Base-by-base conservation (phyloP, 2,797 vertebrate species). In the Artibeus lituratus region DNA sequence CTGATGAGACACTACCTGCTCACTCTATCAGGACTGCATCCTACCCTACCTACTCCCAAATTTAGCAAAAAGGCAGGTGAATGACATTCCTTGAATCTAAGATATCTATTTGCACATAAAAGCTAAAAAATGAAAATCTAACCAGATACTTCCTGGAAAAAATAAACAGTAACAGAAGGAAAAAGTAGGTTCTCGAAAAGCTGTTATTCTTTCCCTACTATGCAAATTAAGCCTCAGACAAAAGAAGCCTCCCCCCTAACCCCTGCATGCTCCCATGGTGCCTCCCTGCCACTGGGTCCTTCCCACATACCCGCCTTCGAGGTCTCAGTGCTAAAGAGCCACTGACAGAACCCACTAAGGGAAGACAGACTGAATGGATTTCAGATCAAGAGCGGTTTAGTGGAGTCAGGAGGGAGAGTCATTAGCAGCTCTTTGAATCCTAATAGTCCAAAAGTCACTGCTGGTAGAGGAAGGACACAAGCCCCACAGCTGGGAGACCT, bases 41-140 rank as follows among this genome's bases (percentile, higher is more conserved):
- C 51, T 3, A 80, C 32, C 39, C 32, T 22, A 35, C 29, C 5
- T 4, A 10, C 21, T n/a, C 44, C 59, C 70, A 18, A 76, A 76
- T 80, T 65, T 80, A 93, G 88, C 39, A 53, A 74, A 90, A 77
- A 87, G 53, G 44, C 35, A 47, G 2, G 42, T 29, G 72, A 87
- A 65, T n/a, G 16, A 65, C 29, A 84, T 65, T 57, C n/a, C 37
- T 29, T 22, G 6, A 37, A 59, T 47, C 22, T 74, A 86, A 82
- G 62, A 89, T 70, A 15, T 70, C 39, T 92, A 39, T 49, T n/a
- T 47, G 78, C 91, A 80, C 21, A 55, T 14, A 77, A 92, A 87
- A 55, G 35, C n/a, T 77, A 92, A 55, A 51, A 87, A 96, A 90
- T 72, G 12, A 87, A 95, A 94, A 90, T 76, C 29, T 73, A 90